Evolutionary conservation across 1,140 invertebrate genomes (phyloP), one percentile per base, ranked within the genome.

Genomic region (Thalassaphorura encarpata): DNA sequence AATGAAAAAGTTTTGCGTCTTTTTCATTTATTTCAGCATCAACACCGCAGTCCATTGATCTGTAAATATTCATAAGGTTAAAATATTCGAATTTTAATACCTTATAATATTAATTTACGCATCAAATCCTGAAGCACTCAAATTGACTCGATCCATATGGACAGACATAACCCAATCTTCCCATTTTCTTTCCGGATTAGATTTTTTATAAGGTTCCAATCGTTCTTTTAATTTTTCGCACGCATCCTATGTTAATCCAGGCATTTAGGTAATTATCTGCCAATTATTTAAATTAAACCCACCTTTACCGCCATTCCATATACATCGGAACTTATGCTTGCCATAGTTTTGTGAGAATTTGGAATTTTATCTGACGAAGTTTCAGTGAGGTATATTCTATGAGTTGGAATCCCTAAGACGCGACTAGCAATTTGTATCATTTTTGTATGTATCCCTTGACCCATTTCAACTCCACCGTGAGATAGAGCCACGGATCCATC

Each of bases 401-500:
- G 78, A 8, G 78, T 68, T 28, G 87, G 79, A 24, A 94, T 80
- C 29, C 77, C 80, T 2, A 97, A 73, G 4, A 77, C 78, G 60
- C 82, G 75, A 47, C 84, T 84, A 0, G 84, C 83, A 28, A 89
- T 80, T 78, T 95, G 89, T 51, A 92, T 83, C 83, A 93, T 91
- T 76, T 96, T 97, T 0, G 89, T 97, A 66, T 95, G 85, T 0
- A 97, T 72, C 2, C 93, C 93, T 75, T 97, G 93, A 0, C 94
- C 94, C 85, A 97, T 96, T 77, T 97, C 93, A 19, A 84, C 84
- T 16, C 92, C 93, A 40, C 87, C 89, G 69, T 95, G 91, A 24
- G 81, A 82, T 15, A 97, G 67, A 2, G 94, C 73, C 3, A 97
- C 88, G 0, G 91, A 92, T 0, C 94, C 94, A 75, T 97, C 93